Evolutionary conservation across 2,113 vertebrate genomes (phyloP), one percentile per base, ranked within the genome.

Genomic region (Lepidothrix coronata): DNA sequence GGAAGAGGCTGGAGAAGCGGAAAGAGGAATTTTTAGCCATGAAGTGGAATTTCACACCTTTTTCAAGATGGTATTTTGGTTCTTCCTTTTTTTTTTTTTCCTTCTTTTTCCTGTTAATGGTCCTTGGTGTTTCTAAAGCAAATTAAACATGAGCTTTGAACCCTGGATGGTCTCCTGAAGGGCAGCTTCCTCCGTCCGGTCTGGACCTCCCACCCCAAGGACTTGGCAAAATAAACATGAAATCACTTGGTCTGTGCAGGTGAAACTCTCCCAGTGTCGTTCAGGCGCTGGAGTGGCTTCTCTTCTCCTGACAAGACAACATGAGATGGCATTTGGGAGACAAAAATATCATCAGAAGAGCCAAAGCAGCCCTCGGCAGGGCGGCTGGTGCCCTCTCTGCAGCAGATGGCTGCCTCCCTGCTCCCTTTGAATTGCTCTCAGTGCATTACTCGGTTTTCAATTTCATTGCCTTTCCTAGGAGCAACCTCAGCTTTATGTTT

Each of bases 401-500:
- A 54, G 74, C 79, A 65, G 91, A 31, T 22, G 14, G 59, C 61
- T 41, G 71, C 89, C 62, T 86, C 79, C 90, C 22, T 2, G 73
- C 81, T 94, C 87, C 70, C 61, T 85, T 74, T 94, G 85, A 92
- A 95, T 91, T 92, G 91, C 82, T 85, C 61, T 84, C 75, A 49
- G 86, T 80, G 82, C 91, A 94, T 96, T 93, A 79, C 80, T 87
- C 39, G 70, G 67, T 96, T 96, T 97, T 90, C 93, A 93, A 94
- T 96, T 95, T 90, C 92, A 83, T 90, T 92, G 85, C 92, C 49
- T 90, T 91, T 89, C 88, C 91, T 68, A 80, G 65, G 73, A 97
- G 67, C 71, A 91, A 93, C 89, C 87, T 88, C 84, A 94, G 96
- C 92, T 94, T 96, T 95, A 88, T 96, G 95, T 95, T 95, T 97